phyloP scores from a whole-genome alignment of 2,797 vertebrate species.

The Lepilemur ruficaudatus region DNA sequence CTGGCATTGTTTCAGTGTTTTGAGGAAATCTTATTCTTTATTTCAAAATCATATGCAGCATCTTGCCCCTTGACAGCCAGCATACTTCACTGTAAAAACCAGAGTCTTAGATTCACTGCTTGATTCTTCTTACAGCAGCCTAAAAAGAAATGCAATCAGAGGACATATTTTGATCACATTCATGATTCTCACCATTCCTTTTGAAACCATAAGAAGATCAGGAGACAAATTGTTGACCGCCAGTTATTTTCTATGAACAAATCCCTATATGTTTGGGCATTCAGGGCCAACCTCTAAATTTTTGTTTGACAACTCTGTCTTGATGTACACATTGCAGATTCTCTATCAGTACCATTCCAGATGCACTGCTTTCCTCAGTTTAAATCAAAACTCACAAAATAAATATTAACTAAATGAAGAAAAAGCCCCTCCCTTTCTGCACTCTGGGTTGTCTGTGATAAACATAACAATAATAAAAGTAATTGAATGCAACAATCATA shows the following conservation, averaged over 20 bases:
- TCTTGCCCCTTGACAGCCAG: background rate
- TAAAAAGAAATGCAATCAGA: background rate
- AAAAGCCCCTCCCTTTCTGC: background rate
- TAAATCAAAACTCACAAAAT: slow-evolving; percentile 29
- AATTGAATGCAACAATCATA: slow-evolving; percentile 35
- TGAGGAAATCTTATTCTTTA: background rate
- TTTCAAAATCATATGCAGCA: background rate
- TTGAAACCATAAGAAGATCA: background rate
- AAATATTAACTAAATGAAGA: slow-evolving; percentile 51
- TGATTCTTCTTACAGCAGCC: background rate
- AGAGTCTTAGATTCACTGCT: background rate
- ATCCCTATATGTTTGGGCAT: background rate
- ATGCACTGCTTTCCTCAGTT: background rate
- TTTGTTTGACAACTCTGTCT: background rate
- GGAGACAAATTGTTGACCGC: background rate
- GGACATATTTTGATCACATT: background rate
- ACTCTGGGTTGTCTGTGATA: slow-evolving; percentile 14
- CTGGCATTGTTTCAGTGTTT: background rate
- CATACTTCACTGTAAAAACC: background rate
- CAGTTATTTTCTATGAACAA: background rate
- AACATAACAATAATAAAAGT: slow-evolving; percentile 54
- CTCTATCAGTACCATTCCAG: slow-evolving; percentile 1
- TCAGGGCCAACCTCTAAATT: background rate
- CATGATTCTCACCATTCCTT: background rate
- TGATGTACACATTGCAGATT: background rate